These are phyloP conservation scores for Coenonympha glycerion DNA, from an alignment of 2,888 invertebrate genomes.

Conservation along the genomic window DNA sequence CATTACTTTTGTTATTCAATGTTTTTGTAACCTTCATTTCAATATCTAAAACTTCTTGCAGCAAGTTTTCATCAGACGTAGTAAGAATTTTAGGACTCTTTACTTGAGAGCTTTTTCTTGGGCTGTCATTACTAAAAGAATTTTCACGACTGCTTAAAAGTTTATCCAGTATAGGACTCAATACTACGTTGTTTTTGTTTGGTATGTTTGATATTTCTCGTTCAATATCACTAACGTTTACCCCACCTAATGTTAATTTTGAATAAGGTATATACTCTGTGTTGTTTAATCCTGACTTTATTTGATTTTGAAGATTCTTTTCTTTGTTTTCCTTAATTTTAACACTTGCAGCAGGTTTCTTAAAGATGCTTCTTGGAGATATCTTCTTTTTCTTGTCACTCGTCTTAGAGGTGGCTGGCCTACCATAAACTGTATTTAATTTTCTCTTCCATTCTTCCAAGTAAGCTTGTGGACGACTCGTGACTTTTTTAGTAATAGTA, in stretches of 20 bases:
- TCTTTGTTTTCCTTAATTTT: not conserved
- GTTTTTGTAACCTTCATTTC: conserved; percentile 55
- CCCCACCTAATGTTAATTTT: conserved; percentile 65
- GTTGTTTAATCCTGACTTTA: conserved; percentile 39
- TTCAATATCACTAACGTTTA: conserved; percentile 59
- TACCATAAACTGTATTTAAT: conserved; percentile 53
- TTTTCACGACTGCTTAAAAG: conserved; percentile 59
- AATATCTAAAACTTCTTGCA: conserved; percentile 63
- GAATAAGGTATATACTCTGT: conserved; percentile 68
- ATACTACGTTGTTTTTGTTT: conserved; percentile 47
- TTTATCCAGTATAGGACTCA: conserved; percentile 60
- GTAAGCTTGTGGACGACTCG: conserved; percentile 35
- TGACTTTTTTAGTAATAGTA: conserved; percentile 34
- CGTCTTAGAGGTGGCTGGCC: conserved; percentile 36
- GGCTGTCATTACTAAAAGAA: conserved; percentile 46
- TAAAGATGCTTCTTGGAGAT: conserved; percentile 26
- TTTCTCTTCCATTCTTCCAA: conserved; percentile 61
- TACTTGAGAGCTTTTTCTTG: conserved; percentile 35
- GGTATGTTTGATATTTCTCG: conserved; percentile 54
- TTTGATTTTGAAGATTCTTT: conserved; percentile 15
- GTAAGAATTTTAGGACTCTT: conserved; percentile 46
- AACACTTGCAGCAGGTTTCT: conserved; percentile 13
- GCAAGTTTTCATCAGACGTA: conserved; percentile 65
- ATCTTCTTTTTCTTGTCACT: conserved; percentile 33
- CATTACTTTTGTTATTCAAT: conserved; percentile 40